Base-by-base conservation (phyloP, 1,140 invertebrate genomes). In the Wasmannia auropunctata region DNA sequence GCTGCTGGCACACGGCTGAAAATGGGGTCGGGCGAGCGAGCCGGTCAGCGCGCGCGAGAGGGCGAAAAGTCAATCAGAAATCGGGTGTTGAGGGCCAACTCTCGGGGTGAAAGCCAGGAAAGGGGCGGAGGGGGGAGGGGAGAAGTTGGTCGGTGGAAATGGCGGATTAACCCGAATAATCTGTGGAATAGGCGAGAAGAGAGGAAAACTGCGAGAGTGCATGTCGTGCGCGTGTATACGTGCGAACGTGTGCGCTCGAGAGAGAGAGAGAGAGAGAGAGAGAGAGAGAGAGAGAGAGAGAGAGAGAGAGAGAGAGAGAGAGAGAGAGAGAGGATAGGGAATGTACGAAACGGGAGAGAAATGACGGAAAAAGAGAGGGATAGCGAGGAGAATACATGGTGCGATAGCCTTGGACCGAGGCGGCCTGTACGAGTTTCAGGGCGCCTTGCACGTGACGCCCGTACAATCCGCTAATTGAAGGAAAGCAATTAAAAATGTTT, bases 401-500 rank as follows among this genome's bases (percentile, higher is more conserved):
- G 72, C 56, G 70, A 63, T 81, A 70, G 51, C 70, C 43, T 85
- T 51, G 81, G 37, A 63, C 22, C 31, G 60, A 28, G 51, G n/a
- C 65, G 58, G 22, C 7, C 37, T 63, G 43, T 54, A 54, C 62
- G 84, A 86, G 75, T 76, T 43, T 84, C 74, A 8, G 46, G 46
- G 49, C 25, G 34, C 40, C 65, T 86, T 60, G 74, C 54, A 83
- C 49, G 40, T 79, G 74, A 46, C 65, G 74, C 43, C 74, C 58
- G 28, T 34, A 37, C 54, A 46, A 58, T 58, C 75, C 74, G 85
- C 62, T 89, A 87, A 89, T 87, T 86, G 88, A 60, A 87, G 74
- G 80, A 90, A 83, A 89, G 86, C 80, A 87, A 90, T 90, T 89
- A 90, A 90, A 90, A 89, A 89, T 89, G 88, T 87, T 90, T 90